Conservation (phyloP, 1,140 invertebrate species). For the Pseudachorutes palmiensis region DNA sequence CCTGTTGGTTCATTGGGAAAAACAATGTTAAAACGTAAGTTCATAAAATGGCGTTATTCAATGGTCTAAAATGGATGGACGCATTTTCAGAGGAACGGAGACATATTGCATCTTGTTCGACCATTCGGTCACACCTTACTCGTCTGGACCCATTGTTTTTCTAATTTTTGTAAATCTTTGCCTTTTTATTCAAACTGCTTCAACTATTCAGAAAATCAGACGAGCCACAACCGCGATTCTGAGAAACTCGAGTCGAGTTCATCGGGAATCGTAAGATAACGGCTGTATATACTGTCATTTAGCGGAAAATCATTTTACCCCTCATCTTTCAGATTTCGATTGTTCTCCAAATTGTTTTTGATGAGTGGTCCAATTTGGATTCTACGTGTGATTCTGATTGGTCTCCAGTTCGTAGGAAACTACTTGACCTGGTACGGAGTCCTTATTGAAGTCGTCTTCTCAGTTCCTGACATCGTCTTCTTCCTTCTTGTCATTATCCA, state of each 20-base stretch:
- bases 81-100: not conserved
- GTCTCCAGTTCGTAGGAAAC: slow-evolving; percentile 12
- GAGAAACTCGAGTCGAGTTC: not conserved
- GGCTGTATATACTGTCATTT: no score
- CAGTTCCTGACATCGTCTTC: slow-evolving; percentile 21
- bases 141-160: slow-evolving; percentile 6
- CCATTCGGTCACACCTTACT: not conserved
- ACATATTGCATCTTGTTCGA: slow-evolving; percentile 11
- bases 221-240: slow-evolving; percentile 5
- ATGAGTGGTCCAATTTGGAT: slow-evolving; percentile 29
- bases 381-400: slow-evolving; percentile 18
- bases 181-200: slow-evolving; percentile 15
- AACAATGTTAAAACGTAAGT: not conserved
- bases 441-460: slow-evolving; percentile 16
- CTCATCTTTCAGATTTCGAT: slow-evolving; percentile 8
- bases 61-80: not conserved
- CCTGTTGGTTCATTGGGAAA: slow-evolving; percentile 3
- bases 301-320: no score
- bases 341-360: slow-evolving; percentile 24
- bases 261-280: slow-evolving; percentile 19
- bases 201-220: slow-evolving; percentile 5
- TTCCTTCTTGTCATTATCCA: slow-evolving; percentile 19
- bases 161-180: slow-evolving; percentile 14
- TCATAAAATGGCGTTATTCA: not conserved
- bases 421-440: slow-evolving; percentile 25